Conservation (phyloP, 2,888 invertebrate species). For the Dendrolimus pini region DNA sequence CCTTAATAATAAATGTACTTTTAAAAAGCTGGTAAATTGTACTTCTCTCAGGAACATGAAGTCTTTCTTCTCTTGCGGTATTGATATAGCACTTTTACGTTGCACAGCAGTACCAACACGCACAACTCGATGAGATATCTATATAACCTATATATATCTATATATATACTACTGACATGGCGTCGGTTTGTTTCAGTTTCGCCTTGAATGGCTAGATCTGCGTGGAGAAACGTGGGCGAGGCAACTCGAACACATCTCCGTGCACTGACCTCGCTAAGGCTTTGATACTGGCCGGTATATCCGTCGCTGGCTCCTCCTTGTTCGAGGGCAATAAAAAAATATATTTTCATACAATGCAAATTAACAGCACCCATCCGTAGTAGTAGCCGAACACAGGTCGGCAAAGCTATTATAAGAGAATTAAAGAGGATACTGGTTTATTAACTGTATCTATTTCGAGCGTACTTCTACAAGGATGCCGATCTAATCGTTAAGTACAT, state of each 20-base stretch:
- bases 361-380: too few relatives aligned
- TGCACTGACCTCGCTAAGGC: constrained; percentile 94
- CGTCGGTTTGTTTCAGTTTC: constrained; percentile 2
- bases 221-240: constrained; percentile 89
- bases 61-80: too few relatives aligned
- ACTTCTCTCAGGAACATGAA: too few relatives aligned
- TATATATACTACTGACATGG: background rate
- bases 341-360: too few relatives aligned
- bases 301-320: constrained; percentile 82
- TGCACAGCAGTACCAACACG: constrained; percentile 16
- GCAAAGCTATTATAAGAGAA: too few relatives aligned
- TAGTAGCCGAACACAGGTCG: too few relatives aligned
- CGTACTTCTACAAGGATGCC: too few relatives aligned
- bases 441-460: too few relatives aligned
- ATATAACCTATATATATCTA: constrained; percentile 2
- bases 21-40: too few relatives aligned
- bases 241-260: constrained; percentile 93
- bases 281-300: constrained; percentile 94
- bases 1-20: too few relatives aligned
- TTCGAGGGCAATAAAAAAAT: background rate
- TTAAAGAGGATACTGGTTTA: too few relatives aligned
- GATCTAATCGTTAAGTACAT: too few relatives aligned
- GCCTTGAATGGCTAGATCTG: constrained; percentile 79
- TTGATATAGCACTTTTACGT: background rate
- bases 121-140: constrained; percentile 39